Evolutionary conservation across 2,797 vertebrate species (phyloP), one percentile per base, ranked within the genome.

Genomic region (Cetoscarus ocellatus): DNA sequence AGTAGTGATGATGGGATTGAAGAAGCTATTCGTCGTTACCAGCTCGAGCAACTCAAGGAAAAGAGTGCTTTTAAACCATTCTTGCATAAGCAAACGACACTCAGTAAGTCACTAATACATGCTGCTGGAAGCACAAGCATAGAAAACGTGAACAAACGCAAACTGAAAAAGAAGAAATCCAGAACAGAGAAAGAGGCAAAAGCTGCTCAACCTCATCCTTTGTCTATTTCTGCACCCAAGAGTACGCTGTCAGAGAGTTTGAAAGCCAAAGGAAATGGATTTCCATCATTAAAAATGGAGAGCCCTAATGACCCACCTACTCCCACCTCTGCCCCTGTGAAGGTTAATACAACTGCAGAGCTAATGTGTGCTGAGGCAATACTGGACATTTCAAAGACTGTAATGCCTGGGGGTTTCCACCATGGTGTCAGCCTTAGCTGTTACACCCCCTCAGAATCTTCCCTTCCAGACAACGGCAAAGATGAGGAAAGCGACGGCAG

Each of bases 281-380:
- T 86, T 4, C 59, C 82, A 51, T 73, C 80, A 34, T 71, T 77
- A n/a, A 87, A 89, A 82, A 64, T 61, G 6, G 87, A 91, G 51
- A 27, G 60, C 58, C 68, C 74, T 8, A 79, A 78, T 9, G 90
- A 90, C 73, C 88, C 76, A 19, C 77, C 62, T 14, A 44, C 73
- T 15, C 67, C 84, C 35, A 44, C 73, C 13, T 68, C 85, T 39
- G 50, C 80, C 27, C 82, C 80, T 34, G 77, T 94, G 18, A 95
- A 95, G 48, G 96, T 91, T 1, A 98, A 96, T 69, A 95, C 97
- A 0, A 94, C 96, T 1, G 94, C 96, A 0, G 98, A 99, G 77
- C 94, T 99, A 42, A 96, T 99, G 97, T 98, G 98, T 12, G 97
- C 98, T 0, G 97, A 99, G 90, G 98, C 98, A 1, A 99, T 99